Evolutionary conservation across 2,113 vertebrate genomes (phyloP).

Genomic region (Melanerpes aurifrons): DNA sequence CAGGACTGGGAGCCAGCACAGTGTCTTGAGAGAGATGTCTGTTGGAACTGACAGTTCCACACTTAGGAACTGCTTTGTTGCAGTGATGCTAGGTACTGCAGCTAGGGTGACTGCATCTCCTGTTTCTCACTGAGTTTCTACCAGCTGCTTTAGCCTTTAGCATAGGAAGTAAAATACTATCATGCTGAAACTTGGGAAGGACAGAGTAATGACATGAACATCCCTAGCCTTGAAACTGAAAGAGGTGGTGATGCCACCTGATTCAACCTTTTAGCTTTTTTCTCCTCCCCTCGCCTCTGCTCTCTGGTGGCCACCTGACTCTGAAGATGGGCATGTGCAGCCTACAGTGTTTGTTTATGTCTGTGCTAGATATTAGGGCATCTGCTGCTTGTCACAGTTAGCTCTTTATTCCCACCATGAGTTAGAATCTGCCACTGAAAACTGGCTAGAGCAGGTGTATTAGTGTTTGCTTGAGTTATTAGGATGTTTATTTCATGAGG

Average conservation of each 20-base stretch:
- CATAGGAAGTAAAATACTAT: background rate
- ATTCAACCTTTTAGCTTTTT: background rate
- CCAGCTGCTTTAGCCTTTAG: background rate
- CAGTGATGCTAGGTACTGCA: background rate
- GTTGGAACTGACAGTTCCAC: background rate
- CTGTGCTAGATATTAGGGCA: background rate
- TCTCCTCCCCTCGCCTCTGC: background rate
- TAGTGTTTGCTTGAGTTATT: background rate
- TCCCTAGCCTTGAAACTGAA: background rate
- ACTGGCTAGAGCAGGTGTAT: background rate
- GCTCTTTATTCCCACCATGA: background rate
- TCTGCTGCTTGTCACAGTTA: background rate
- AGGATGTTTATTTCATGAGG: background rate
- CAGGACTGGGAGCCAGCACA: background rate
- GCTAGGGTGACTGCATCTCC: background rate
- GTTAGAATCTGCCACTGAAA: background rate
- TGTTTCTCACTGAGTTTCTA: background rate
- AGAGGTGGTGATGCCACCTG: background rate
- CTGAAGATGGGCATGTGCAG: background rate
- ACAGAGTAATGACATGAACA: background rate
- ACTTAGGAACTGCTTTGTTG: background rate
- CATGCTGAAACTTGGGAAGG: background rate
- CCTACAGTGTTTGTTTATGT: background rate
- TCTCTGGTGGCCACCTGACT: background rate
- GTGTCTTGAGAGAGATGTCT: background rate